phyloP scores from a whole-genome alignment of 92 coral and sea anemone species.

The Zoanthus sociatus region DNA sequence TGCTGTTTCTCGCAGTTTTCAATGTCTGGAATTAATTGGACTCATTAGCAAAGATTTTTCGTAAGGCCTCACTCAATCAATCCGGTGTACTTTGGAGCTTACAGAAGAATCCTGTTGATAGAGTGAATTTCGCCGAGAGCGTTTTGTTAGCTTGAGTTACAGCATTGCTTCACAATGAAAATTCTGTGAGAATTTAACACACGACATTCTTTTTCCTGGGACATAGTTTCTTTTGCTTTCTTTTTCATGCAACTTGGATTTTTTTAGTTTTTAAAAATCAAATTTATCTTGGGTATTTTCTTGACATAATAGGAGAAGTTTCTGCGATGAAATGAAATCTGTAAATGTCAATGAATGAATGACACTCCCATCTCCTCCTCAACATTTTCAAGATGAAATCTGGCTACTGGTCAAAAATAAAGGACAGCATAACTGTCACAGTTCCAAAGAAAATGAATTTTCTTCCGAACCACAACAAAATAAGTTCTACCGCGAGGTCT shows the following conservation, averaged over 20 bases:
- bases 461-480: too few relatives aligned
- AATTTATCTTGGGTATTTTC: background rate
- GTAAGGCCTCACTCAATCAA: constrained; percentile 12
- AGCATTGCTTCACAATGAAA: background rate
- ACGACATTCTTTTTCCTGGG: background rate
- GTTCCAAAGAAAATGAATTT: too few relatives aligned
- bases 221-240: background rate
- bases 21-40: constrained; percentile 3
- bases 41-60: background rate
- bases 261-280: background rate
- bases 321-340: background rate
- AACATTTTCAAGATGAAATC: too few relatives aligned
- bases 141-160: background rate
- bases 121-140: background rate
- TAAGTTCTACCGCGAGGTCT: too few relatives aligned
- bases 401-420: too few relatives aligned
- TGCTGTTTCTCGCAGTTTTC: background rate
- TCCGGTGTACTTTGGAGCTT: constrained; percentile 5
- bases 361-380: background rate
- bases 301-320: background rate
- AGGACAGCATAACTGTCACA: too few relatives aligned
- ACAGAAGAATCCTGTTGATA: background rate
- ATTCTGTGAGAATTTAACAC: background rate
- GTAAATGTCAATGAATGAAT: background rate
- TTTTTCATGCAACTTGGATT: background rate